Evolutionary conservation across 1,140 invertebrate species (phyloP), one percentile per base, ranked within the genome.

Genomic region (Solenopsis fugax): DNA sequence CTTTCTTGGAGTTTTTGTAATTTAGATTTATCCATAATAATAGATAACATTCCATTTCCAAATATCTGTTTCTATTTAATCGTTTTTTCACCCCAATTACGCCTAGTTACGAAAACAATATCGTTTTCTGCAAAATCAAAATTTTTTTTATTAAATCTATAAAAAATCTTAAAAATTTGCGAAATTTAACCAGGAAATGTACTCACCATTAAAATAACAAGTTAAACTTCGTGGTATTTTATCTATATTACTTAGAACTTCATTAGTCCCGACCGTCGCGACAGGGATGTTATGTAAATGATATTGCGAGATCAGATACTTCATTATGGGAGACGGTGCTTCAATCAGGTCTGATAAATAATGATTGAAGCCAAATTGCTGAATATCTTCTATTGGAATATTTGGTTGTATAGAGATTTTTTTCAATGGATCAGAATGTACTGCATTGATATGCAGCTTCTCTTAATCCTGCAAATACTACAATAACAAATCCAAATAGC

Each of bases 401-500:
- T 86, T 91, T 1, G 96, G 96, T 56, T 93, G 89, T 91, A 95
- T 89, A 5, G 92, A 72, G 4, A 94, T 72, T n/a, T 92, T 89
- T 87, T 92, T 90, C 1, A 87, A 45, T 5, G 96, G 96, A 84
- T 96, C 95, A 64, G 97, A 97, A 94, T 97, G 96, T 0, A 98
- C 94, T 64, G 97, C 96, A 93, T 98, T 98, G 0, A 99, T 96
- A 58, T 96, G 95, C 69, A 98, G 91, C 45, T 96, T 96, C 56
- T 96, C 95, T 81, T 97, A 95, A 4, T 96, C 96, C 84, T 97
- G 95, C 48, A 98, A 94, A 81, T 96, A 95, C 18, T 94, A 95
- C n/a, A 98, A 94, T 50, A 99, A 96, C 2, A 96, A 88, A 88
- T 98, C 97, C 96, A 99, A n/a, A n/a, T n/a, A n/a, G n/a, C n/a